A percentile compares a stretch with the other conserved stretches of the same genome.
Conservation (phyloP, 2,888 invertebrate species). For the Blera fallax region DNA sequence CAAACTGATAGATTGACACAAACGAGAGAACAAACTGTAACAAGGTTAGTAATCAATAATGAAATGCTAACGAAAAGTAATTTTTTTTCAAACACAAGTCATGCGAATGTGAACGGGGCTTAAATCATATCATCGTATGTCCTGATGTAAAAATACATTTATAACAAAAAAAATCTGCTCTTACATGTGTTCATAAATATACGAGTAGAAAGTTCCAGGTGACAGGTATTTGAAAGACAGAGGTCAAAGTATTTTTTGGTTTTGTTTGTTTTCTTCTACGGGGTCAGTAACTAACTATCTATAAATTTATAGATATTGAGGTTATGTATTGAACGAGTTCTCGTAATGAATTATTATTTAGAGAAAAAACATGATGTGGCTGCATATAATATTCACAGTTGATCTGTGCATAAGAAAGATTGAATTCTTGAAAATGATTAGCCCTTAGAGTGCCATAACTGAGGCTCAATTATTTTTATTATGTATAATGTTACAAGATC, state of each 20-base stretch:
- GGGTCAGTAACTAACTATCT: constrained; percentile 16
- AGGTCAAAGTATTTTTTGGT: neutral
- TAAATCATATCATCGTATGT: neutral
- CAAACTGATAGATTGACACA: neutral
- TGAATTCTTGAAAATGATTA: no score
- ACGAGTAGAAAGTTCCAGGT: constrained; percentile 15
- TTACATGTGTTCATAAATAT: neutral
- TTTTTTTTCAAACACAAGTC: neutral
- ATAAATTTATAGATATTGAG: neutral
- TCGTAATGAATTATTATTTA: neutral
- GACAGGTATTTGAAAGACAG: neutral
- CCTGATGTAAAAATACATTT: neutral
- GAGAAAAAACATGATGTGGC: no score
- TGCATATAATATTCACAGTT: no score
- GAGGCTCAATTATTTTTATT: no score
- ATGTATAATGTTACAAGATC: no score
- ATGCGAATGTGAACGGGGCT: neutral
- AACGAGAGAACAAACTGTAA: neutral
- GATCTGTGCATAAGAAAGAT: no score
- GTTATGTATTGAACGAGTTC: neutral
- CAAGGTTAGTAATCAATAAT: neutral
- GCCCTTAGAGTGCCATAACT: no score
- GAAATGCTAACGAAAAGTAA: neutral
- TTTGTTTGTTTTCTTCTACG: neutral
- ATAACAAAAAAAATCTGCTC: neutral